Evolutionary conservation across 2,797 vertebrate species (phyloP).

Genomic region (Ptychobarbus kaznakovi): DNA sequence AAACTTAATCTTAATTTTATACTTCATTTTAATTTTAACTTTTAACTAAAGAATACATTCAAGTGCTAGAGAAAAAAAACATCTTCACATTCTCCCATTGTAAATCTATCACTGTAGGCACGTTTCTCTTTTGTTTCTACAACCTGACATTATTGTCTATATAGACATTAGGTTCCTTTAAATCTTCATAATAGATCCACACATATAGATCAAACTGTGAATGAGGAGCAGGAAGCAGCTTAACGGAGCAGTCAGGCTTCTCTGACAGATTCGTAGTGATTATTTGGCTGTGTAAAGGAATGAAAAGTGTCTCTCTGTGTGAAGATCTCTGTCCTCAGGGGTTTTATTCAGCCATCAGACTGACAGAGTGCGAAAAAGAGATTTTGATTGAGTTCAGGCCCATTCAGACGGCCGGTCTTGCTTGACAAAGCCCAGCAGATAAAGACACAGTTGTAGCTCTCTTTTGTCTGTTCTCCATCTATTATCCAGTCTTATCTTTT

Average conservation of each 20-base stretch:
- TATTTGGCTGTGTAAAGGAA: slow-evolving; percentile 19
- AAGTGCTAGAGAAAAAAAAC: not conserved
- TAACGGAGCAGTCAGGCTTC: not conserved
- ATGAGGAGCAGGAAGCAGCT: slow-evolving; percentile 22
- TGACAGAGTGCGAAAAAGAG: slow-evolving; percentile 37
- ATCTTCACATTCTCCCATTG: not conserved
- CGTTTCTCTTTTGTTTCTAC: not conserved
- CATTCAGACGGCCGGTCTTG: slow-evolving; percentile 26
- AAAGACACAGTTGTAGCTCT: slow-evolving; percentile 49
- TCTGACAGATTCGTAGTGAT: slow-evolving; percentile 25
- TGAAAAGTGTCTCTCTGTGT: slow-evolving; percentile 43
- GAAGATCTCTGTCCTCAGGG: slow-evolving; percentile 34
- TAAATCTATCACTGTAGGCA: slow-evolving; percentile 2
- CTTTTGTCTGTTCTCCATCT: slow-evolving; percentile 25
- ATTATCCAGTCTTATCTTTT: slow-evolving; percentile 41
- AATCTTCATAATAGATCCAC: not conserved
- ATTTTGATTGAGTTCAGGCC: slow-evolving; percentile 43
- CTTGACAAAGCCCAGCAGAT: slow-evolving; percentile 35
- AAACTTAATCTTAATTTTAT: not conserved
- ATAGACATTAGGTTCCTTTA: slow-evolving; percentile 14
- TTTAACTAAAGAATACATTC: not conserved
- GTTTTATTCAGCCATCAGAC: slow-evolving; percentile 33
- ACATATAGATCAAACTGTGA: not conserved
- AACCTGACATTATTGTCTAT: not conserved
- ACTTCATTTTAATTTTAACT: not conserved